phyloP scores from a whole-genome alignment of 53 echinoderm and acorn worm species.

The Mesocentrotus franciscanus region DNA sequence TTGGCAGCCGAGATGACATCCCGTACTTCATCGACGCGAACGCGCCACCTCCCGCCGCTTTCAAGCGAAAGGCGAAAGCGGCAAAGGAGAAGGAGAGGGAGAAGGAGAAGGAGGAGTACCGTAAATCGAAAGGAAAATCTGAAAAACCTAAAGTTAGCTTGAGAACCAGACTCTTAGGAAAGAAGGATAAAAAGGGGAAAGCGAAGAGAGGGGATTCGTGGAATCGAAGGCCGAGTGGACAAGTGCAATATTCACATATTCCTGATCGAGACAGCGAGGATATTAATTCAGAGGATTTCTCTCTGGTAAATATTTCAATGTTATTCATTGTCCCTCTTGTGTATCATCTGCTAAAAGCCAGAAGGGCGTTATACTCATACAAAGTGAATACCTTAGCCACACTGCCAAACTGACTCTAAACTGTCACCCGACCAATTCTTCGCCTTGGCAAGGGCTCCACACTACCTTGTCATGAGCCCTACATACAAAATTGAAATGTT shows the following conservation, averaged over 20 bases:
- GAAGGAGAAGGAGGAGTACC: slow-evolving; percentile 64
- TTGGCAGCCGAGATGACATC: slow-evolving; percentile 89
- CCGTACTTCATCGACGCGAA: slow-evolving; percentile 79
- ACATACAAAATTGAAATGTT: too few species aligned
- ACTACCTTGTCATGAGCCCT: too few species aligned
- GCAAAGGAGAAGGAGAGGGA: slow-evolving; percentile 58
- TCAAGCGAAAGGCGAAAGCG: slow-evolving; percentile 59
- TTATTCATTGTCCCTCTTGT: neutral
- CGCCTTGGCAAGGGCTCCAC: too few species aligned
- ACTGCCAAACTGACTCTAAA: too few species aligned
- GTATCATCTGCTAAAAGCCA: neutral
- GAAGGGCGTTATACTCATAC: too few species aligned
- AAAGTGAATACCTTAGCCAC: too few species aligned
- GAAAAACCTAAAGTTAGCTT: slow-evolving; percentile 56
- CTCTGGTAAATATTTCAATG: slow-evolving; percentile 62
- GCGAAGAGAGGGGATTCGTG: slow-evolving; percentile 30
- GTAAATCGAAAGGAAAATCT: slow-evolving; percentile 36
- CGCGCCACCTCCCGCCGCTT: slow-evolving; percentile 72
- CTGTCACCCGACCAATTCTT: too few species aligned
- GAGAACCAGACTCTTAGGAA: slow-evolving; percentile 52
- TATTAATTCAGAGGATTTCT: slow-evolving; percentile 73
- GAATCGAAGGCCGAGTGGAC: slow-evolving; percentile 64
- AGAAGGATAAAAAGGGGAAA: slow-evolving; percentile 57
- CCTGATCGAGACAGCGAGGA: slow-evolving; percentile 90
- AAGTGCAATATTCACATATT: slow-evolving; percentile 92